These are phyloP conservation scores for Ephydatia muelleri DNA, from an alignment of 37 sponge, comb jelly and placozoan species.

Conservation along the genomic window DNA sequence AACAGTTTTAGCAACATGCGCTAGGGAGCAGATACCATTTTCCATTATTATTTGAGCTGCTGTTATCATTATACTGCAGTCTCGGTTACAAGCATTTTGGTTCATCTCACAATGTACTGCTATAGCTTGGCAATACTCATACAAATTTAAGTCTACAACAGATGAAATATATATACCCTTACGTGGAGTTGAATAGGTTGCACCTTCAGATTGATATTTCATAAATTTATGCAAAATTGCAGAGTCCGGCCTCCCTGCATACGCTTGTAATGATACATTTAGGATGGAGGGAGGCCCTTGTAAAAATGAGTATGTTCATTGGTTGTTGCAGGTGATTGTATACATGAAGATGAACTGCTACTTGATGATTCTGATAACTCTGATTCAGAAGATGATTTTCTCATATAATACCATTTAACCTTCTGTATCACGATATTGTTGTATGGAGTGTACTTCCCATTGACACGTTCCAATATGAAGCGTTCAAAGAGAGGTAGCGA, in stretches of 20 bases:
- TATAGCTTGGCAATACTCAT: not conserved
- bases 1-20: not conserved
- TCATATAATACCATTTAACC: not conserved
- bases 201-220: constrained; percentile 1
- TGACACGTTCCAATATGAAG: no score
- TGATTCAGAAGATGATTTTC: constrained; percentile 1
- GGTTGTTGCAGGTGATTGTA: constrained; percentile 1
- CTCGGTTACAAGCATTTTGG: not conserved
- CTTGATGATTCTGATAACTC: constrained; percentile 1
- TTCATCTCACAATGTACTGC: not conserved
- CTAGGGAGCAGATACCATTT: not conserved
- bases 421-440: no score
- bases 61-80: not conserved
- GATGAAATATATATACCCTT: not conserved
- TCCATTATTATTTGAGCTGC: constrained; percentile 1
- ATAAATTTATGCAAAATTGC: constrained; percentile 1
- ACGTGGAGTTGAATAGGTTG: not conserved
- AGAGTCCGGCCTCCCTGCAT: not conserved
- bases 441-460: no score
- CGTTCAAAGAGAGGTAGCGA: no score
- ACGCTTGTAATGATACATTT: not conserved
- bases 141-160: constrained; percentile 1
- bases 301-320: not conserved
- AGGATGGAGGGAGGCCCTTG: not conserved
- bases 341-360: not conserved